Conservation (phyloP, 2,888 invertebrate species). For the Artemia sinica region DNA sequence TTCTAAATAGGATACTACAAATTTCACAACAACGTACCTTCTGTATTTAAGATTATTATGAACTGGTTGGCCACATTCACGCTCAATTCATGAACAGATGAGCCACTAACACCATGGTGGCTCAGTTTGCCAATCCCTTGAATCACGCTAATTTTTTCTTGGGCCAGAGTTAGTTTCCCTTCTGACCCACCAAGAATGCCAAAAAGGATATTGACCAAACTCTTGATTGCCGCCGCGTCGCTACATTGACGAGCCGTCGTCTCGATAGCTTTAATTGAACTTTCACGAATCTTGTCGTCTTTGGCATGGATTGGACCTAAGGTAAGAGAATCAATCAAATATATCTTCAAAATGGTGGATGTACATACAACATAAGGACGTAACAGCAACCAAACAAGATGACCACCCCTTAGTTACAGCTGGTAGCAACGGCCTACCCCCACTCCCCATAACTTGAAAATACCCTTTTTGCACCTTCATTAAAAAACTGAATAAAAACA, state of each 20-base stretch:
- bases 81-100: conserved; percentile 41
- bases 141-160: conserved; percentile 70
- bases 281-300: conserved; percentile 53
- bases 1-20: background rate
- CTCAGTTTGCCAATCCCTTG: conserved; percentile 57
- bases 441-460: too few relatives aligned
- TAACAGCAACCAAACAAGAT: too few relatives aligned
- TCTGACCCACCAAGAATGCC: conserved; percentile 68
- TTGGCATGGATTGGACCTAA: conserved; percentile 65
- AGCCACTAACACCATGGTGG: conserved; percentile 45
- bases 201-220: conserved; percentile 47
- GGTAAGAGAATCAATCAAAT: conserved; percentile 18
- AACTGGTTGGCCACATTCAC: conserved; percentile 47
- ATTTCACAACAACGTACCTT: conserved; percentile 35
- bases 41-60: conserved; percentile 58
- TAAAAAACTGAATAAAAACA: too few relatives aligned
- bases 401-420: too few relatives aligned
- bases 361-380: too few relatives aligned
- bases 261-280: conserved; percentile 53
- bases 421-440: too few relatives aligned
- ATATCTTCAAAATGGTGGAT: too few relatives aligned
- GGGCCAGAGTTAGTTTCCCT: conserved; percentile 72
- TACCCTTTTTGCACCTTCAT: too few relatives aligned
- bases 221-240: conserved; percentile 45
- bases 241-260: conserved; percentile 53